These are phyloP conservation scores for Sinohyriopsis cumingii DNA, from an alignment of 2,888 invertebrate species.

Conservation along the genomic window DNA sequence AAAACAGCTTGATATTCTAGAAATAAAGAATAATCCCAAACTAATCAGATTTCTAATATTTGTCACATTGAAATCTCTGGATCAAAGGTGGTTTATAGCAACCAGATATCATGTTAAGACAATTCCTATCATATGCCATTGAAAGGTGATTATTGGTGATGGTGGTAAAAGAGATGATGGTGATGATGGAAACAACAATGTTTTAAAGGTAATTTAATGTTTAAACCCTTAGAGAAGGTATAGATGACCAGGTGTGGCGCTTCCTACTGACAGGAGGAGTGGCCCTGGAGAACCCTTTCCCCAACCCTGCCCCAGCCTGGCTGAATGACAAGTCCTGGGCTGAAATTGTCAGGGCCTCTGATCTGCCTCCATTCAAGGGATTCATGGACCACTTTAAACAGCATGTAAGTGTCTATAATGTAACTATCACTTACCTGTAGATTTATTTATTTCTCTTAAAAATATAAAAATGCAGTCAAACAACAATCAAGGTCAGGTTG, in stretches of 20 bases:
- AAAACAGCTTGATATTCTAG: too few relatives aligned
- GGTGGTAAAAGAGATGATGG: too few relatives aligned
- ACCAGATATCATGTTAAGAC: too few relatives aligned
- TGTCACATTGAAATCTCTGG: too few relatives aligned
- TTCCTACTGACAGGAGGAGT: slow-evolving; percentile 92
- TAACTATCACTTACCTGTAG: not conserved
- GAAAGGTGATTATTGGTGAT: too few relatives aligned
- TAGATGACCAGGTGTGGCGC: slow-evolving; percentile 83
- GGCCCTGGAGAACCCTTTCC: slow-evolving; percentile 83
- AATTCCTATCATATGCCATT: too few relatives aligned
- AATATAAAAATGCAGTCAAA: not conserved
- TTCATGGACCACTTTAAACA: slow-evolving; percentile 68
- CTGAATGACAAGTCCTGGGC: slow-evolving; percentile 90
- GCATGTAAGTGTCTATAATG: slow-evolving; percentile 48
- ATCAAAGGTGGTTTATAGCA: too few relatives aligned
- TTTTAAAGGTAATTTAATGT: not conserved
- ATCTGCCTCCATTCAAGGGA: slow-evolving; percentile 68
- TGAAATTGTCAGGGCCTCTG: slow-evolving; percentile 83
- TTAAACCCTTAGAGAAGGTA: slow-evolving; percentile 58
- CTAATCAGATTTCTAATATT: too few relatives aligned
- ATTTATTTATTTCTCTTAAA: not conserved
- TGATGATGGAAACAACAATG: too few relatives aligned
- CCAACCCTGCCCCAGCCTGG: slow-evolving; percentile 88
- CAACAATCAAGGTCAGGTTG: not conserved
- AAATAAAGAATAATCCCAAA: too few relatives aligned